Evolutionary conservation across 1,140 invertebrate genomes (phyloP).

Genomic region (Drosophila willistoni): DNA sequence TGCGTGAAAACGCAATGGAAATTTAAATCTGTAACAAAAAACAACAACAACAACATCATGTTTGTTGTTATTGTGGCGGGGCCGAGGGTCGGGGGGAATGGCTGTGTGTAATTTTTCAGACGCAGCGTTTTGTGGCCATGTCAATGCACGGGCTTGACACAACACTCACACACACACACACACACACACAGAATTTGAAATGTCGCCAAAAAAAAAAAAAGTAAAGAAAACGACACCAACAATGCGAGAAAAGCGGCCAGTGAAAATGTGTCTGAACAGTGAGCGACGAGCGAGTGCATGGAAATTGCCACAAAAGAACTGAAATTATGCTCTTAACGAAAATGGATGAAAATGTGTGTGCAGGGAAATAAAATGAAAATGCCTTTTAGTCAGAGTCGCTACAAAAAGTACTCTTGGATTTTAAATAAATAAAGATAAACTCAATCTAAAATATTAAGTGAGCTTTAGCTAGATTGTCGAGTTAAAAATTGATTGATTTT

Average conservation of each 20-base stretch:
- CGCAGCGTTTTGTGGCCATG: constrained; percentile 41
- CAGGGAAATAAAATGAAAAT: background rate
- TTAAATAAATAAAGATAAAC: no score
- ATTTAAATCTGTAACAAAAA: constrained; percentile 55
- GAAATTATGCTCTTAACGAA: constrained; percentile 71
- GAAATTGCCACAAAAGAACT: constrained; percentile 59
- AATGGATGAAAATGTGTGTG: constrained; percentile 41
- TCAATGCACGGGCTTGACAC: constrained; percentile 76
- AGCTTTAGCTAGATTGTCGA: no score
- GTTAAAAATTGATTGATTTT: no score
- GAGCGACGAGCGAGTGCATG: constrained; percentile 50
- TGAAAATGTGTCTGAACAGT: constrained; percentile 43
- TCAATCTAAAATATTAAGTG: no score
- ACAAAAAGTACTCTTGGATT: background rate
- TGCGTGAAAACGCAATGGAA: constrained; percentile 39
- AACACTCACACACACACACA: constrained; percentile 46
- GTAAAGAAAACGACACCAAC: constrained; percentile 29
- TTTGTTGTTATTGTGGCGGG: background rate
- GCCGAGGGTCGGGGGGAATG: background rate
- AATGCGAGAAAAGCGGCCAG: constrained; percentile 34
- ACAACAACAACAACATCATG: background rate
- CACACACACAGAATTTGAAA: constrained; percentile 62
- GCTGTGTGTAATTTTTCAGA: constrained; percentile 49
- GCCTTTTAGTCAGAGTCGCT: background rate
- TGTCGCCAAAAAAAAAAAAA: constrained; percentile 66